phyloP scores from a whole-genome alignment of 2,113 vertebrate species.

The Eublepharis macularius region DNA sequence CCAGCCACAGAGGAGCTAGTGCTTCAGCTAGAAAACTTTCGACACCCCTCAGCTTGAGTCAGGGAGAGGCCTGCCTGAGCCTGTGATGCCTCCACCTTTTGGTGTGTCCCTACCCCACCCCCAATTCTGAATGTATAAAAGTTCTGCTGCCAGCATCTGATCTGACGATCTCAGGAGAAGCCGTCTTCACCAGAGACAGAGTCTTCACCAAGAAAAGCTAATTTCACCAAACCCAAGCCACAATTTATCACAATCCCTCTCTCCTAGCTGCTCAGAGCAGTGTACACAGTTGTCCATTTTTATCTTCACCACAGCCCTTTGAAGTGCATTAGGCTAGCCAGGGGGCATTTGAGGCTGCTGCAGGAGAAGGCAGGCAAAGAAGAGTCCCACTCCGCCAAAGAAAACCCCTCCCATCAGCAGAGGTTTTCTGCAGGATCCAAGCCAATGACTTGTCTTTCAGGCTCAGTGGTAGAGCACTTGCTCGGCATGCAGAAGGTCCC shows the following conservation, averaged over 20 bases:
- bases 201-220: background rate
- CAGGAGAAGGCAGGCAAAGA: too few relatives aligned
- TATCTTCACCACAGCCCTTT: background rate
- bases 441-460: too few relatives aligned
- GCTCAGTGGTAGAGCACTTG: too few relatives aligned
- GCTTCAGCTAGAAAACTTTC: too few relatives aligned
- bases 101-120: background rate
- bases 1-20: background rate
- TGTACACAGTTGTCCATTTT: background rate
- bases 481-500: too few relatives aligned
- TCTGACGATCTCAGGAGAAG: background rate
- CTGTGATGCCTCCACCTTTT: background rate
- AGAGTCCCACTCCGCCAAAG: too few relatives aligned
- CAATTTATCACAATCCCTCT: background rate
- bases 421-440: too few relatives aligned
- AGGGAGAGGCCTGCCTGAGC: background rate
- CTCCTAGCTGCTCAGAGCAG: background rate
- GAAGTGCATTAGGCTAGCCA: background rate
- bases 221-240: background rate
- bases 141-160: background rate
- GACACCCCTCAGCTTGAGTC: background rate
- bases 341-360: too few relatives aligned
- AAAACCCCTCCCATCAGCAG: too few relatives aligned
- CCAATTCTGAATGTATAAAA: background rate
- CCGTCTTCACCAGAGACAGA: too few relatives aligned